These are phyloP conservation scores for Odocoileus virginianus DNA, from an alignment of 2,113 vertebrate species.

Conservation along the genomic window DNA sequence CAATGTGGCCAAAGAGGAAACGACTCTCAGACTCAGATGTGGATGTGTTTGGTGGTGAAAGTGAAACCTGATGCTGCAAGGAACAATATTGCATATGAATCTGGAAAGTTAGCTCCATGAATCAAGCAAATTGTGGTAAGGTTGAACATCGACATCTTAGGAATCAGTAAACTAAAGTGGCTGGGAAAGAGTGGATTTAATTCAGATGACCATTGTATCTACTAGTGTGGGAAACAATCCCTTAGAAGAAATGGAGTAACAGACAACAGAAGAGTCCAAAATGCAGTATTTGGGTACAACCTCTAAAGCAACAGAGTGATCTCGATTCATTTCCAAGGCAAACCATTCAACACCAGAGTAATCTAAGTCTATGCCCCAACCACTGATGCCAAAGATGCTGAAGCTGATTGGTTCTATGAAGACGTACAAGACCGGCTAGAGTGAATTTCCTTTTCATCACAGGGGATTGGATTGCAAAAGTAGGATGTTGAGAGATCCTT, in stretches of 20 bases:
- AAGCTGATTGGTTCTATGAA: neutral
- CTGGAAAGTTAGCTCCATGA: neutral
- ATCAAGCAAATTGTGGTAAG: neutral
- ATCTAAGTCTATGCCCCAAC: neutral
- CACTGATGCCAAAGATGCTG: neutral
- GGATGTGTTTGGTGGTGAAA: neutral
- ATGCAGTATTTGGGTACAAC: neutral
- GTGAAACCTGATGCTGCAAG: neutral
- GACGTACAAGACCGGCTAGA: neutral
- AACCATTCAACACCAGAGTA: neutral
- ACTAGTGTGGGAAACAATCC: neutral
- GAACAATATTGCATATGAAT: neutral
- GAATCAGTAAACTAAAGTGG: neutral
- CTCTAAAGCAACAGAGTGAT: neutral
- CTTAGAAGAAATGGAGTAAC: neutral
- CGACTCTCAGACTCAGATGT: accelerated
- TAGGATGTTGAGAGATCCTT: neutral
- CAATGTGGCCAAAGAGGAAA: neutral
- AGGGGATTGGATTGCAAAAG: neutral
- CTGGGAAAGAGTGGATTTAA: neutral
- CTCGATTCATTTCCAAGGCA: neutral
- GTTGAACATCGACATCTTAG: neutral
- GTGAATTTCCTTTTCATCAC: neutral
- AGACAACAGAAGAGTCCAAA: neutral
- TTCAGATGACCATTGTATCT: neutral